These are phyloP conservation scores for Calameuta idolon DNA, from an alignment of 2,888 invertebrate species.

Conservation along the genomic window DNA sequence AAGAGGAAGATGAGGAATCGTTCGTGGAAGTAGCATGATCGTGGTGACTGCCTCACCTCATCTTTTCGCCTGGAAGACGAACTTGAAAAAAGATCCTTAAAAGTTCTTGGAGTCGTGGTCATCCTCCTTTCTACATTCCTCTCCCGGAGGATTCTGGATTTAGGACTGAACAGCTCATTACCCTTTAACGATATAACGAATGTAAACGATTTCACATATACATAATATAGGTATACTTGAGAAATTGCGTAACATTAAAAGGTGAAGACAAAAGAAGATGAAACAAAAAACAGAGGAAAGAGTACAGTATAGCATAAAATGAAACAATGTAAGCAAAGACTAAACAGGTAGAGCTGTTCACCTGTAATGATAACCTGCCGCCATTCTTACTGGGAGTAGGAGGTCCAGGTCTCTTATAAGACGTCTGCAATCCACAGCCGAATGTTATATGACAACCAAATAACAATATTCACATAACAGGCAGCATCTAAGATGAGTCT, in stretches of 20 bases:
- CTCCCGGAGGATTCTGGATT: slow-evolving; percentile 51
- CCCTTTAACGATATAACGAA: slow-evolving; percentile 39
- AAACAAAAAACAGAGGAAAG: neutral
- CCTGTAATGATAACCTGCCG: slow-evolving; percentile 78
- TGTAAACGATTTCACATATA: slow-evolving; percentile 11
- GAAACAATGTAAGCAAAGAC: neutral
- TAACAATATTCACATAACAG: slow-evolving; percentile 11
- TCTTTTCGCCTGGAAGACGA: slow-evolving; percentile 51
- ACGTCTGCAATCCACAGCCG: slow-evolving; percentile 69
- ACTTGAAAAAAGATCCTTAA: slow-evolving; percentile 51
- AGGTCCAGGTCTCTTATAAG: slow-evolving; percentile 87
- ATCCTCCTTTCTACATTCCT: slow-evolving; percentile 53
- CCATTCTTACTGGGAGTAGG: slow-evolving; percentile 90
- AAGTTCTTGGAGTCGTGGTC: slow-evolving; percentile 54
- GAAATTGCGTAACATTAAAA: neutral
- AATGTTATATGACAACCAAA: slow-evolving; percentile 28
- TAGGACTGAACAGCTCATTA: slow-evolving; percentile 54
- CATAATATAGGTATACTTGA: neutral
- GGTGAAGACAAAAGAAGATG: neutral
- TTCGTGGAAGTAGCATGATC: neutral
- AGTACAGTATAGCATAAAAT: slow-evolving; percentile 4
- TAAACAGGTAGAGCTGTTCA: slow-evolving; percentile 48
- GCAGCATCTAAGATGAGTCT: slow-evolving; percentile 15
- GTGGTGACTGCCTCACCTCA: slow-evolving; percentile 44
- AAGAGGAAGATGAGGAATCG: slow-evolving; percentile 15